Evolutionary conservation across 2,113 vertebrate species (phyloP), one percentile per base, ranked within the genome.

Genomic region (Tenrec ecaudatus): DNA sequence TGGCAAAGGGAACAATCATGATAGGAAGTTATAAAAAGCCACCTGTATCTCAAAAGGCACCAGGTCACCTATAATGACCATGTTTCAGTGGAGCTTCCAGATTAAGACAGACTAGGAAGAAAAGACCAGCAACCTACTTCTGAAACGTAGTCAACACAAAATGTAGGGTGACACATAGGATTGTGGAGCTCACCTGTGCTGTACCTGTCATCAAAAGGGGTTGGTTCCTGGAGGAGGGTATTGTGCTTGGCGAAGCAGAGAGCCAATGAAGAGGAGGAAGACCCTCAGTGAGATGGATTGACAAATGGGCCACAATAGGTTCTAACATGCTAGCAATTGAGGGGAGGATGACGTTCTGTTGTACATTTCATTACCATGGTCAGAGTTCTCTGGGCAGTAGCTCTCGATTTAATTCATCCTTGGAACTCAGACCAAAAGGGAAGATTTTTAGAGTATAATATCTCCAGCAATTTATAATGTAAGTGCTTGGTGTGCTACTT

Each of bases 391-490:
- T 36, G 15, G n/a, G 1, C 71, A 7, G 20, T 27, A 73, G 33
- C 71, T 73, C 3, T 71, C 69, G 16, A 17, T 29, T 25, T 12
- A 29, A n/a, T 69, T 17, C 11, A 16, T 33, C n/a, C 23, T 86
- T 82, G 58, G 58, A 69, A 89, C n/a, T 88, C 22, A 6, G 23
- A 7, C 17, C 33, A 43, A 36, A 40, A 86, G 60, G 29, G 57
- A 82, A 88, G 1, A 77, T 7, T 71, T 38, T 33, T 89, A 11
- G 23, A 66, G 29, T 64, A 69, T 84, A 89, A 15, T 0, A 7
- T 58, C 76, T 43, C 27, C n/a, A 47, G 47, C 82, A 68, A 89
- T 86, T 95, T 87, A 31, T 11, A 66, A 83, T 75, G 29, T 78
- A 89, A 94, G 71, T 80, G 6, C 11, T 53, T 71, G 2, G 10